phyloP scores from a whole-genome alignment of 1,140 invertebrate species.

The Scylla paramamosain region DNA sequence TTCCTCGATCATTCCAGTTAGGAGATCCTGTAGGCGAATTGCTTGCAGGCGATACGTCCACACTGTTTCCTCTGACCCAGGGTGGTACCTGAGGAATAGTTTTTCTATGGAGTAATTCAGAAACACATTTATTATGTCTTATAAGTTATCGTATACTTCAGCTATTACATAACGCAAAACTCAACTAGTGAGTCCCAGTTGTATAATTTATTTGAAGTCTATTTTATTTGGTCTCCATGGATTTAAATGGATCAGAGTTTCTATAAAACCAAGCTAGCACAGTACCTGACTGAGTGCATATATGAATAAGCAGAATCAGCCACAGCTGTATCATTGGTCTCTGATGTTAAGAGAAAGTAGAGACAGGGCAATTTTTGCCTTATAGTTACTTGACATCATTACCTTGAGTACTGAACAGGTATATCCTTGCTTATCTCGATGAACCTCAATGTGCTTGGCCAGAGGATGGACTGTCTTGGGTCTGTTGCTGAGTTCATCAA shows the following conservation, averaged over 20 bases:
- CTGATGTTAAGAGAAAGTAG: too few relatives aligned
- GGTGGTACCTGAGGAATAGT: conserved; percentile 85
- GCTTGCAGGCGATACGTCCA: conserved; percentile 80
- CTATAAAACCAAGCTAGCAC: too few relatives aligned
- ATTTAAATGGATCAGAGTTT: conserved; percentile 65
- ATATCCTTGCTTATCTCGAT: conserved; percentile 93
- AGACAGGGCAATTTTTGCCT: background rate
- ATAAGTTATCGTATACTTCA: too few relatives aligned
- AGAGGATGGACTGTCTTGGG: conserved; percentile 89
- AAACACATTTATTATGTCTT: too few relatives aligned
- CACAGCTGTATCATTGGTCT: too few relatives aligned
- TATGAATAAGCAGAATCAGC: too few relatives aligned
- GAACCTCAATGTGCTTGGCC: conserved; percentile 91
- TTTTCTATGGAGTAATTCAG: background rate
- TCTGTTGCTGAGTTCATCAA: conserved; percentile 90
- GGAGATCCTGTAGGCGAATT: conserved; percentile 82
- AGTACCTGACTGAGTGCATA: too few relatives aligned
- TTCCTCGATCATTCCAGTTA: conserved; percentile 88
- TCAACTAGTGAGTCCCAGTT: too few relatives aligned
- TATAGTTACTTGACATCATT: conserved; percentile 25
- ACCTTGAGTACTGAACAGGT: conserved; percentile 93
- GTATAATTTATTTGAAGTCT: too few relatives aligned
- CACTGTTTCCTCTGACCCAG: conserved; percentile 86
- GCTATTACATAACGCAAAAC: too few relatives aligned
- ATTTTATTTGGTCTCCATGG: too few relatives aligned